Base-by-base conservation (phyloP, 2,888 invertebrate genomes). In the Balanococcus diminutus region DNA sequence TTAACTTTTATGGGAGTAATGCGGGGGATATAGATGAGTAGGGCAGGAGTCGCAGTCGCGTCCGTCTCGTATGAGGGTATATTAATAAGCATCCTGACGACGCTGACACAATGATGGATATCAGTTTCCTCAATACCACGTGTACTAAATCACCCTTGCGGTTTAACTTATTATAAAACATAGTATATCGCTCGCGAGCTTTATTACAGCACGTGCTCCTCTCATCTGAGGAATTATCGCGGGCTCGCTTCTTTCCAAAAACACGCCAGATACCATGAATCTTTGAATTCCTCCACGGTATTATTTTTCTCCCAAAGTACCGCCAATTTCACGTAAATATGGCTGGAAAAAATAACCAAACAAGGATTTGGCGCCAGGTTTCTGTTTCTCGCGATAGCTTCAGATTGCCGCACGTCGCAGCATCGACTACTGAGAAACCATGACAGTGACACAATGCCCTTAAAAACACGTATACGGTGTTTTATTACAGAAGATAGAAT, bases 41-140 rank as follows among this genome's bases (percentile, higher is more conserved):
- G 22, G 56, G 56, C 22, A 56, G 22, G 9, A 56, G 22, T 56
- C 22, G 9, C n/a, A n/a, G n/a, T n/a, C n/a, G n/a, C n/a, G n/a
- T n/a, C n/a, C n/a, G 0, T 56, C 22, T 19, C 22, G 19, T 22
- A 79, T 79, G 75, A 79, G 75, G 75, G 75, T 79, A 79, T 79
- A 79, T 79, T 79, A 79, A 79, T 79, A 79, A 79, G 75, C 36
- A 79, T 79, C 75, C 22, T 36, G 75, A 67, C 67, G 36, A 19
- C 3, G 36, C 75, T 79, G 75, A 79, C 75, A 67, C 28, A 36
- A 36, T 79, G 75, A 79, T 36, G 36, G 75, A 79, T 79, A 79
- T 79, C 75, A 16, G 75, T 79, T 79, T 79, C 75, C 36, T 79
- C 67, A 5, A 67, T 28, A 28, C 28, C 67, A 67, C 67, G 67